phyloP scores from a whole-genome alignment of 2,888 invertebrate species.

The Eupithecia inturbata region DNA sequence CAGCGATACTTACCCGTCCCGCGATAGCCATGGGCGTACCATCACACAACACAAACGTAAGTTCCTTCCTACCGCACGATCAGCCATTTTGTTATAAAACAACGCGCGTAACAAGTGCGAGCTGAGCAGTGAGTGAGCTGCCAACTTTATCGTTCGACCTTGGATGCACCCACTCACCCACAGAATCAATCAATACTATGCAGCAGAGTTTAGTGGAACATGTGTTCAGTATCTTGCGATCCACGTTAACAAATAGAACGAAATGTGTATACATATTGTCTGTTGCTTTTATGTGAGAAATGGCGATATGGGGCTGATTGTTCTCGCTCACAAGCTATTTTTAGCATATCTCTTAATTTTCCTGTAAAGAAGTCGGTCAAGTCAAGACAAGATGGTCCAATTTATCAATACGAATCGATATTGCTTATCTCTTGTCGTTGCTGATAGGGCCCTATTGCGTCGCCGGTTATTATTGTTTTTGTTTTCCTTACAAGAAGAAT shows the following conservation, averaged over 20 bases:
- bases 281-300: conserved; percentile 11
- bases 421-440: background rate
- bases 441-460: background rate
- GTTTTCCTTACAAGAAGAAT: background rate
- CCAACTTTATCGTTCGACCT: conserved; percentile 8
- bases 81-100: background rate
- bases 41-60: background rate
- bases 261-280: conserved; percentile 4
- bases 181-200: conserved; percentile 6
- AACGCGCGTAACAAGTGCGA: background rate
- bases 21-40: background rate
- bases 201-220: conserved; percentile 4
- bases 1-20: background rate
- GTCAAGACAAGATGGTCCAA: background rate
- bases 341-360: background rate
- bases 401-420: background rate
- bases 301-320: conserved; percentile 5
- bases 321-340: background rate
- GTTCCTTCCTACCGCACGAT: background rate
- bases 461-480: background rate
- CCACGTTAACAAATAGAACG: conserved; percentile 7
- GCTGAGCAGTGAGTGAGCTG: conserved; percentile 1
- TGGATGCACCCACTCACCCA: conserved; percentile 5
- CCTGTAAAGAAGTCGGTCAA: background rate
- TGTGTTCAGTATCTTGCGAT: background rate